Percentiles rank a stretch among this genome's conserved stretches.
phyloP scores from a whole-genome alignment of 2,113 vertebrate species.

The Triplophysa tibetana region DNA sequence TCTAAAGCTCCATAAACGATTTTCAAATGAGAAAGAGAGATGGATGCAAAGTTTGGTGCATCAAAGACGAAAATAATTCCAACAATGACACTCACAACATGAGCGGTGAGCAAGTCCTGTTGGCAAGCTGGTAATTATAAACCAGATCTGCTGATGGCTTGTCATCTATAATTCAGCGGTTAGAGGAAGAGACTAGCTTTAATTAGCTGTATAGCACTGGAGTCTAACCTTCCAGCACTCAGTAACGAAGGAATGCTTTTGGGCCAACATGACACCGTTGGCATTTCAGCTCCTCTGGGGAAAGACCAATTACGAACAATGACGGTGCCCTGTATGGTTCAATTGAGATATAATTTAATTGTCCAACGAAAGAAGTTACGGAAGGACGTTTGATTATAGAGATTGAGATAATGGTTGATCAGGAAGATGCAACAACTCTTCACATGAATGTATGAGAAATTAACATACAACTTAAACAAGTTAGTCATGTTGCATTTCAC shows the following conservation, averaged over 20 bases:
- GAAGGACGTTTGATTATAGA: neutral
- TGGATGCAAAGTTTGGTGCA: slow-evolving; percentile 1
- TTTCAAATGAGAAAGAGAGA: slow-evolving; percentile 17
- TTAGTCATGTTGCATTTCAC: neutral
- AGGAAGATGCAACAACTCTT: neutral
- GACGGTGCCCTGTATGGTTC: slow-evolving; percentile 44
- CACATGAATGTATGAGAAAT: neutral
- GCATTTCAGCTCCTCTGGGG: slow-evolving; percentile 50
- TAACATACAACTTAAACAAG: neutral
- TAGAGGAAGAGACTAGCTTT: slow-evolving; percentile 70
- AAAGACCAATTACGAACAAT: slow-evolving; percentile 48
- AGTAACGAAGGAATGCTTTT: slow-evolving; percentile 51
- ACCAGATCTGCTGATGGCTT: slow-evolving; percentile 66
- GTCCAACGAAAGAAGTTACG: slow-evolving; percentile 46
- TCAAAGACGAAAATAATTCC: slow-evolving; percentile 46
- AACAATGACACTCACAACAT: slow-evolving; percentile 50
- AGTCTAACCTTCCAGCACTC: slow-evolving; percentile 61
- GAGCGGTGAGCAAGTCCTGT: slow-evolving; percentile 56
- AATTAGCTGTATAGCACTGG: slow-evolving; percentile 66
- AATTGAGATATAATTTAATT: slow-evolving; percentile 52
- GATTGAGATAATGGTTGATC: neutral
- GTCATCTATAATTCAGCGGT: slow-evolving; percentile 71
- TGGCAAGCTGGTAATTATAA: slow-evolving; percentile 68
- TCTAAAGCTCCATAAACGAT: slow-evolving; percentile 11
- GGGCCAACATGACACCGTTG: slow-evolving; percentile 55